A percentile compares a stretch with the other conserved stretches of the same genome.
These are phyloP conservation scores for Galeopsomyia nigrocyanea DNA, from an alignment of 2,888 invertebrate species.

Conservation along the genomic window DNA sequence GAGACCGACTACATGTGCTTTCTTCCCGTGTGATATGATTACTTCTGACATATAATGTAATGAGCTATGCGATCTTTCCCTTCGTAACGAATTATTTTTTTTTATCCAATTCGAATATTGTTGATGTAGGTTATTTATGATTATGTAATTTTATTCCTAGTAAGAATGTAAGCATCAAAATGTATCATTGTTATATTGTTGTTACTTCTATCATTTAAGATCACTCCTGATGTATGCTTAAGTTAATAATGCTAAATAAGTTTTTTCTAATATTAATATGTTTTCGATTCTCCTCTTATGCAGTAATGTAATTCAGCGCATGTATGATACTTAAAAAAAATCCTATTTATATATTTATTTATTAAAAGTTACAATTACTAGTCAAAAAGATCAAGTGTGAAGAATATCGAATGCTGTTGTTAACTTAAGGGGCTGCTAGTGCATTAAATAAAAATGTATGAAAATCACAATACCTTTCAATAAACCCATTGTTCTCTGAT, in stretches of 20 bases:
- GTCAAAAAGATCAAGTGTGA: conserved; percentile 35
- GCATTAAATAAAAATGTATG: conserved; percentile 32
- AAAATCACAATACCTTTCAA: not conserved
- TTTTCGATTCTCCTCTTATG: conserved; percentile 22
- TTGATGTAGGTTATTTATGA: conserved; percentile 23
- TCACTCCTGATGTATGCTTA: conserved; percentile 12
- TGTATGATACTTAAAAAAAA: conserved; percentile 11
- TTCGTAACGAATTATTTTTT: conserved; percentile 36
- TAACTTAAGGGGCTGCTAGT: conserved; percentile 45
- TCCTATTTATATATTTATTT: conserved; percentile 16
- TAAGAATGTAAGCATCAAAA: conserved; percentile 32
- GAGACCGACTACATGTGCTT: conserved; percentile 42
- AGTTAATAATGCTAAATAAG: conserved; percentile 34
- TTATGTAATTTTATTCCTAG: conserved; percentile 19
- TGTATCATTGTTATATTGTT: conserved; percentile 31
- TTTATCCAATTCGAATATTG: conserved; percentile 30
- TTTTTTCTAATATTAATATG: conserved; percentile 19
- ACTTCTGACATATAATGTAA: conserved; percentile 41
- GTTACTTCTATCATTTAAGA: conserved; percentile 29
- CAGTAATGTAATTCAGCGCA: conserved; percentile 11
- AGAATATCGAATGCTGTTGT: conserved; percentile 32
- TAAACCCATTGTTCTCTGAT: not conserved
- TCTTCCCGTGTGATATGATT: conserved; percentile 47
- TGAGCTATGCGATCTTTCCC: conserved; percentile 39
- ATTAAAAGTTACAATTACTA: conserved; percentile 21